Conservation (phyloP, 2,113 vertebrate genomes). For the Cryptoleucopteryx plumbea region DNA sequence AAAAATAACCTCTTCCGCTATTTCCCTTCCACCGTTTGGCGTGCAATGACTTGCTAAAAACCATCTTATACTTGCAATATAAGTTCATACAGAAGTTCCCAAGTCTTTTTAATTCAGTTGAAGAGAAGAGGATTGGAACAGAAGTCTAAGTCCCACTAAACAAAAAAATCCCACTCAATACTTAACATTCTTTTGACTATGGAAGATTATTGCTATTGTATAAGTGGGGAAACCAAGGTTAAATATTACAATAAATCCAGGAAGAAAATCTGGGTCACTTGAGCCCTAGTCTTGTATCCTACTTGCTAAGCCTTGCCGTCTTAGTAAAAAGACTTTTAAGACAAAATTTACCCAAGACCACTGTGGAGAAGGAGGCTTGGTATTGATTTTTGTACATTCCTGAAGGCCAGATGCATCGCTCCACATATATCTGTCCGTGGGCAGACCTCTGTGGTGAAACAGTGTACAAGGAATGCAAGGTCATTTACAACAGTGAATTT, state of each 20-base stretch:
- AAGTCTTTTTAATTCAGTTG: neutral
- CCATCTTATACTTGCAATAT: neutral
- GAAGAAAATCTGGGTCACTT: neutral
- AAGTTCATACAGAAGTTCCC: neutral
- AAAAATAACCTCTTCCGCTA: neutral
- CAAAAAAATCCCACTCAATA: neutral
- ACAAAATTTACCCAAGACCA: slow-evolving; percentile 89
- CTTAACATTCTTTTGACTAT: neutral
- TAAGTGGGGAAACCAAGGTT: neutral
- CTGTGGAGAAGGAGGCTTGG: slow-evolving; percentile 89
- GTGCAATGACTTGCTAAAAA: neutral
- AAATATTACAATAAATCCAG: neutral
- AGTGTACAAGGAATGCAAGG: neutral
- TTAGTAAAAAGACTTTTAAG: neutral
- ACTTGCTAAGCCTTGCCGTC: neutral
- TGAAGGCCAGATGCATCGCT: slow-evolving; percentile 90
- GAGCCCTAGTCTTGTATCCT: neutral
- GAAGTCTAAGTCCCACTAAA: neutral
- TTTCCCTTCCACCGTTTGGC: neutral
- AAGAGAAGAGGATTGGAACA: neutral
- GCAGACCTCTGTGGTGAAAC: slow-evolving; percentile 82
- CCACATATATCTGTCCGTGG: slow-evolving; percentile 98
- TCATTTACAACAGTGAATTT: neutral
- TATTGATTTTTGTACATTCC: slow-evolving; percentile 88
- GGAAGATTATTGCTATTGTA: neutral